phyloP scores from a whole-genome alignment of 2,113 vertebrate species.

The Heliornis fulica region DNA sequence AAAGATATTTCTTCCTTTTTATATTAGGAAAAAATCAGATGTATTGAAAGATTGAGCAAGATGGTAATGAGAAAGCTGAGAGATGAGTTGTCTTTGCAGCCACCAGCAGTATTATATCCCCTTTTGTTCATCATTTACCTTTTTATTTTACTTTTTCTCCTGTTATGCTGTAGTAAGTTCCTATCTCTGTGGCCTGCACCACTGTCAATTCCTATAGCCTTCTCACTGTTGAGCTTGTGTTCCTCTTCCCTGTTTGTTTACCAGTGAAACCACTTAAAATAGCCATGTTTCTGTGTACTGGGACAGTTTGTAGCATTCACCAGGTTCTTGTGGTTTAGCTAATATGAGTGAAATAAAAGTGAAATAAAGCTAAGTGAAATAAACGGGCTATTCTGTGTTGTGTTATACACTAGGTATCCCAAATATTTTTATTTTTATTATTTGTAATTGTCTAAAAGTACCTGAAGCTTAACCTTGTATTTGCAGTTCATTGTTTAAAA shows the following conservation, averaged over 20 bases:
- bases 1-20: not conserved
- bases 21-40: not conserved
- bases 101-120: not conserved
- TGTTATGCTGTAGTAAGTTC: rapidly evolving
- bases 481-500: not conserved
- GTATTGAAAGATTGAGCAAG: not conserved
- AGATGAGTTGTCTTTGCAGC: not conserved
- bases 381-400: not conserved
- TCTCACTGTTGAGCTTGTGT: not conserved
- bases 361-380: not conserved
- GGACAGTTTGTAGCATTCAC: not conserved
- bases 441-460: not conserved
- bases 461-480: not conserved
- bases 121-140: not conserved
- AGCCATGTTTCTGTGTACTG: not conserved
- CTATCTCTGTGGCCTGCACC: rapidly evolving
- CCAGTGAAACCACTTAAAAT: not conserved
- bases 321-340: not conserved
- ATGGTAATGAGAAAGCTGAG: not conserved
- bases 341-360: not conserved
- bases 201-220: not conserved
- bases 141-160: too few species aligned
- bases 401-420: not conserved
- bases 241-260: not conserved
- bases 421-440: not conserved